A percentile compares a stretch with the other conserved stretches of the same genome.
These are phyloP conservation scores for Hipparchia semele DNA, from an alignment of 2,888 invertebrate species.

Conservation along the genomic window DNA sequence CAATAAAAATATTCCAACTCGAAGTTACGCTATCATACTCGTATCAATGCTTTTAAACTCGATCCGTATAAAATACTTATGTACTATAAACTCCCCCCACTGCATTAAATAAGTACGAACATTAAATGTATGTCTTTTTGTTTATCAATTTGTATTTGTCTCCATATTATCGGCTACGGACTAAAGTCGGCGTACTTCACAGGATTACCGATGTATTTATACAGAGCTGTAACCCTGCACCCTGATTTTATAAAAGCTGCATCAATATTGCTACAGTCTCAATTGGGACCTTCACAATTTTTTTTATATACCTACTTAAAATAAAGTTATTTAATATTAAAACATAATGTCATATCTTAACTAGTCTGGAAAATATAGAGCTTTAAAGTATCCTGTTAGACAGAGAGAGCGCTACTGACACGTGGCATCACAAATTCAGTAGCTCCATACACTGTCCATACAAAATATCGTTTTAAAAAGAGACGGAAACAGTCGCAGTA, in stretches of 20 bases:
- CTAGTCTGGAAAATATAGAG: too few species aligned
- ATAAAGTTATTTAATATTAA: too few species aligned
- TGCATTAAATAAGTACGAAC: slow-evolving; percentile 56
- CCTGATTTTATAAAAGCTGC: neutral
- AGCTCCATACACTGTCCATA: too few species aligned
- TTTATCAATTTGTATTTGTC: slow-evolving; percentile 83
- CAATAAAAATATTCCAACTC: slow-evolving; percentile 36
- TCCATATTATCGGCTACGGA: slow-evolving; percentile 74
- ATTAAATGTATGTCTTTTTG: slow-evolving; percentile 77
- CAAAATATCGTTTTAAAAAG: too few species aligned
- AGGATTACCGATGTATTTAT: slow-evolving; percentile 57
- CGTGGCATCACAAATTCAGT: too few species aligned
- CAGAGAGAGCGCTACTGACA: too few species aligned
- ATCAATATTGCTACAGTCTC: too few species aligned
- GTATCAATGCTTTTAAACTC: slow-evolving; percentile 43
- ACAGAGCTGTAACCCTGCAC: slow-evolving; percentile 52
- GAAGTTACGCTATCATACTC: slow-evolving; percentile 32
- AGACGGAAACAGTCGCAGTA: too few species aligned
- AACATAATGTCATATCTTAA: too few species aligned
- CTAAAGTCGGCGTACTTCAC: slow-evolving; percentile 75
- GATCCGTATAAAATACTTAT: slow-evolving; percentile 43
- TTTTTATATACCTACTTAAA: too few species aligned
- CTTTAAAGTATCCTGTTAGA: too few species aligned
- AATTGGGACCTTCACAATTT: too few species aligned
- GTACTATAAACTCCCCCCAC: slow-evolving; percentile 43